phyloP scores from a whole-genome alignment of 1,140 invertebrate species.

The Scaptomyza graminum region DNA sequence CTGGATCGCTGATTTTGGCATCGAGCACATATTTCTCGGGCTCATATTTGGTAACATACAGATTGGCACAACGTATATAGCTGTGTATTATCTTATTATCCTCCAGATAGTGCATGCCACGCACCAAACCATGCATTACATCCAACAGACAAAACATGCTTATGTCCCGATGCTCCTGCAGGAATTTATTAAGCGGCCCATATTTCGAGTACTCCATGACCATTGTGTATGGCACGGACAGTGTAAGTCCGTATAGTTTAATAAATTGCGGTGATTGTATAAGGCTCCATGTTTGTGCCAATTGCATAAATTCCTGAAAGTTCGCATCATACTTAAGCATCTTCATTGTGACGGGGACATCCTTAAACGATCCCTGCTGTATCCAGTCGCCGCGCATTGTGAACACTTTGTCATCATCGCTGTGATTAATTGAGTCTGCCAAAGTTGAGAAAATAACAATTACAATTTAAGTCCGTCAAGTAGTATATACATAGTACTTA shows the following conservation, averaged over 20 bases:
- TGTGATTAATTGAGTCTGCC: conserved; percentile 86
- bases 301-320: conserved; percentile 89
- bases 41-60: conserved; percentile 87
- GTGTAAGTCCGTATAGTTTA: conserved; percentile 90
- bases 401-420: conserved; percentile 86
- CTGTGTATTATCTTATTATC: conserved; percentile 93
- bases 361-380: conserved; percentile 86
- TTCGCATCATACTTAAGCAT: conserved; percentile 88
- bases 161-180: conserved; percentile 85
- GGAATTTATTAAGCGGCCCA: conserved; percentile 91
- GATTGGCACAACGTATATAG: conserved; percentile 92
- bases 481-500: neutral
- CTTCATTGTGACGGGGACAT: conserved; percentile 90
- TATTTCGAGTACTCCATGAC: conserved; percentile 91
- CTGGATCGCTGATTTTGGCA: conserved; percentile 92
- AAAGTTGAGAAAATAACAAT: neutral
- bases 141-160: conserved; percentile 91
- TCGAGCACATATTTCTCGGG: conserved; percentile 88
- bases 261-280: conserved; percentile 90
- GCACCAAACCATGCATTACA: conserved; percentile 89
- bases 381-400: conserved; percentile 88
- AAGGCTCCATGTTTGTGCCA: conserved; percentile 90
- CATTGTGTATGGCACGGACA: conserved; percentile 90
- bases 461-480: neutral
- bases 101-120: conserved; percentile 87